Evolutionary conservation across 2,797 vertebrate genomes (phyloP).

Genomic region (Arrhamphus sclerolepis): DNA sequence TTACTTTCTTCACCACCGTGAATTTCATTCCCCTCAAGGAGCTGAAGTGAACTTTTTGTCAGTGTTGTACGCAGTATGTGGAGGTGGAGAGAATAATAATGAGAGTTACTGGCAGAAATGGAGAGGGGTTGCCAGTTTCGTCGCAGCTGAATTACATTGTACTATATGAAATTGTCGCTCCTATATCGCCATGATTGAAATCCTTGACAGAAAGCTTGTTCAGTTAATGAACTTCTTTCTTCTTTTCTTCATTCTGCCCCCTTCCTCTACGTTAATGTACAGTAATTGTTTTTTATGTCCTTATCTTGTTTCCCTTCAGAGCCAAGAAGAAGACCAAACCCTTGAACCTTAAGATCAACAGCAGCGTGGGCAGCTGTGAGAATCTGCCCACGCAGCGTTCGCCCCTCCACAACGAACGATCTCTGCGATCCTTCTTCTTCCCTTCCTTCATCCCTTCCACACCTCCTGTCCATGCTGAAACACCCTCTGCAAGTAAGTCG

Average conservation of each 20-base stretch:
- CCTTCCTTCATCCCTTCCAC: slow-evolving; percentile 95
- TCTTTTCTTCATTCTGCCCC: neutral
- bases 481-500: slow-evolving; percentile 94
- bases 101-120: neutral
- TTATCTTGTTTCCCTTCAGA: slow-evolving; percentile 72
- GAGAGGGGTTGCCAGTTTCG: neutral
- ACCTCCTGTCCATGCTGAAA: slow-evolving; percentile 91
- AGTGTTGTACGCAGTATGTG: neutral
- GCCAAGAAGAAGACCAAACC: slow-evolving; percentile 97
- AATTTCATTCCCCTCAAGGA: neutral
- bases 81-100: slow-evolving; percentile 6
- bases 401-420: slow-evolving; percentile 90
- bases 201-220: too few relatives aligned
- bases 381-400: slow-evolving; percentile 96
- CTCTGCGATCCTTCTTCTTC: slow-evolving; percentile 96
- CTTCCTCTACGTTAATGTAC: neutral
- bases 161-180: too few relatives aligned
- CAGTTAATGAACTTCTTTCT: too few relatives aligned
- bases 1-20: neutral
- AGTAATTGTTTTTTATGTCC: slow-evolving; percentile 1
- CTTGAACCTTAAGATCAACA: slow-evolving; percentile 98
- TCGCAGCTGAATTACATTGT: too few relatives aligned
- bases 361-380: slow-evolving; percentile 97
- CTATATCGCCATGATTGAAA: too few relatives aligned
- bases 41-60: slow-evolving; percentile 15